Conservation (phyloP, 2,888 invertebrate genomes). For the Hirudinaria manillensis region DNA sequence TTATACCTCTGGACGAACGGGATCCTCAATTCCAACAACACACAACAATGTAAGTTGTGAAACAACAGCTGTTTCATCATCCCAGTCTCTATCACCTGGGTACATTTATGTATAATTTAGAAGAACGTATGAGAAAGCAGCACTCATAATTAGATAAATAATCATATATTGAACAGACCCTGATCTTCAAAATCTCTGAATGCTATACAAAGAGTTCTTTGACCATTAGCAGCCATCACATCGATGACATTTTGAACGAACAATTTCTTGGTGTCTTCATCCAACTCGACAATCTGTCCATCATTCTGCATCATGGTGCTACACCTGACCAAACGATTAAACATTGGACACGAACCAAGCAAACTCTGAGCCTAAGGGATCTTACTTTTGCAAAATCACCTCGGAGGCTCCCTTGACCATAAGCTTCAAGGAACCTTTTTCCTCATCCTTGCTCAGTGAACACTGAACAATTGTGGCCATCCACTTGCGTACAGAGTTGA, state of each 20-base stretch:
- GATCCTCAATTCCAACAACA: conserved; percentile 32
- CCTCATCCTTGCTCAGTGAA: not conserved
- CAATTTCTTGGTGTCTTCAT: conserved; percentile 5
- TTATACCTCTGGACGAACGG: conserved; percentile 27
- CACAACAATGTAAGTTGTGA: conserved; percentile 20
- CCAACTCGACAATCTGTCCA: conserved; percentile 17
- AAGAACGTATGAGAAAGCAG: too few relatives aligned
- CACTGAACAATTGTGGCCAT: conserved; percentile 26
- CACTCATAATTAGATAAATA: too few relatives aligned
- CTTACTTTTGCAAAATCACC: conserved; percentile 7
- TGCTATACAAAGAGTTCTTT: conserved; percentile 30
- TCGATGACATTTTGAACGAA: conserved; percentile 21
- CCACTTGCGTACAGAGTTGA: conserved; percentile 25
- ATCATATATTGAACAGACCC: not conserved
- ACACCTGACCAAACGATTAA: conserved; percentile 20
- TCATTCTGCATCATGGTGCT: not conserved
- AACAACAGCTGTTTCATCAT: conserved; percentile 27
- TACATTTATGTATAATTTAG: not conserved
- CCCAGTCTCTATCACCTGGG: conserved; percentile 27
- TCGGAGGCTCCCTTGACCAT: conserved; percentile 31
- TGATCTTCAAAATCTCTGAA: conserved; percentile 21
- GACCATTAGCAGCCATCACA: conserved; percentile 14
- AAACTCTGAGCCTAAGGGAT: not conserved
- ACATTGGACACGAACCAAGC: not conserved
- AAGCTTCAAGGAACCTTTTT: not conserved